Evolutionary conservation across 2,113 vertebrate genomes (phyloP), one percentile per base, ranked within the genome.

Genomic region (Neofelis nebulosa): DNA sequence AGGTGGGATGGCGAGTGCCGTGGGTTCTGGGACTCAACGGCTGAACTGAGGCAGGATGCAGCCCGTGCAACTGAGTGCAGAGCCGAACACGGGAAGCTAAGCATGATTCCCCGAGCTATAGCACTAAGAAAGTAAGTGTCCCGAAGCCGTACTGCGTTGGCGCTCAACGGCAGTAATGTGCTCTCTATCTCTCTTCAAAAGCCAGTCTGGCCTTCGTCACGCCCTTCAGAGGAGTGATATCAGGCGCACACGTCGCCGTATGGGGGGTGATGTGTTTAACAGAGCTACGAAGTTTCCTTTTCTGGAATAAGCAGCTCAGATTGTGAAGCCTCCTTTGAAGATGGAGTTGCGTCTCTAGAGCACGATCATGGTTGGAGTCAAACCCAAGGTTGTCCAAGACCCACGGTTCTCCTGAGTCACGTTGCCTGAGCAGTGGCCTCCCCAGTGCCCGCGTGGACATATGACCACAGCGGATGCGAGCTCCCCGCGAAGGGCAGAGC

Each of bases 111-210:
- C 87, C 45, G 69, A 82, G 8, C 1, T 31, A 4, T 0, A 50
- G 15, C 29, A 33, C 80, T 33, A 14, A 36, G 0, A n/a, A 66
- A 31, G 41, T 12, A 38, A 87, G 45, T 7, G 27, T 36, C n/a
- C 23, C 21, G 4, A 0, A 0, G 48, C 82, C 61, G 68, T 45
- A 57, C 9, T 21, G 65, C 48, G 45, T 18, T 11, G 91, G 84
- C 23, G 1, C 27, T 0, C 6, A 0, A 3, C 1, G 25, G 29
- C 33, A 7, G 3, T 5, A 29, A 23, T 0, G 3, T 1, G 0
- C 68, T 80, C 66, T 76, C 41, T 45, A 31, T 15, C 25, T 38
- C 41, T 87, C 57, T 33, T 52, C 68, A 45, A 83, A 57, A 88
- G 5, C 45, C 21, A n/a, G 8, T 68, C 92, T 79, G 50, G 15